Evolutionary conservation across 2,797 vertebrate genomes (phyloP).

Genomic region (Brachyrhaphis roseni): DNA sequence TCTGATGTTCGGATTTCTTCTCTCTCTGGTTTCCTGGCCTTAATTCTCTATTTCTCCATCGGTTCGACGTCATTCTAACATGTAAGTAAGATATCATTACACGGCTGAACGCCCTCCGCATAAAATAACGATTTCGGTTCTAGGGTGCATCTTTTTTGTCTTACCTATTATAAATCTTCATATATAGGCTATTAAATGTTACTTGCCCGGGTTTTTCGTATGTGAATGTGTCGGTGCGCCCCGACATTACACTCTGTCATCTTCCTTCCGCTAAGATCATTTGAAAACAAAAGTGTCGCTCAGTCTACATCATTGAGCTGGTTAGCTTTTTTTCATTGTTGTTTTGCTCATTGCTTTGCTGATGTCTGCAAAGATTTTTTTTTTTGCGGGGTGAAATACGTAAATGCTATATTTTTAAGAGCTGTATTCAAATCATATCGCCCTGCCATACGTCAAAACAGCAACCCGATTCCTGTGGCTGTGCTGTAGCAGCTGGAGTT

Average conservation of each 20-base stretch:
- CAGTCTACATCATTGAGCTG: not conserved
- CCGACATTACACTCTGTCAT: too few relatives aligned
- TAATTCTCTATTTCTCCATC: not conserved
- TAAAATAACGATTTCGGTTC: not conserved
- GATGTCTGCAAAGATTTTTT: not conserved
- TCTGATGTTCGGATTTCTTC: too few relatives aligned
- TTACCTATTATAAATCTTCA: not conserved
- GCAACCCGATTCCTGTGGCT: not conserved
- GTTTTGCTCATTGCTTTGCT: not conserved
- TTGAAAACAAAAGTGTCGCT: not conserved
- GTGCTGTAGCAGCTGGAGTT: not conserved
- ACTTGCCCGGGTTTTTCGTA: constrained; percentile 1
- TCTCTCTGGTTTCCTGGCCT: not conserved
- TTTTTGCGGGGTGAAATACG: not conserved
- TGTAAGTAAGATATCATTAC: constrained; percentile 19
- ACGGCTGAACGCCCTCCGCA: not conserved
- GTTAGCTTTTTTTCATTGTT: not conserved
- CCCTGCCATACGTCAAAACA: not conserved
- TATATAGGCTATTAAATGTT: not conserved
- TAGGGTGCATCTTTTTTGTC: not conserved
- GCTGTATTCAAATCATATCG: not conserved
- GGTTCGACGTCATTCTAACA: constrained; percentile 1
- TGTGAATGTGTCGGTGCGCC: constrained; percentile 3
- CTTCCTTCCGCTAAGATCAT: not conserved
- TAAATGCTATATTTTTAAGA: not conserved